A percentile compares a stretch with the other conserved stretches of the same genome.
These are phyloP conservation scores for Hypotaenidia okinawae DNA, from an alignment of 2,797 vertebrate species.

Conservation along the genomic window DNA sequence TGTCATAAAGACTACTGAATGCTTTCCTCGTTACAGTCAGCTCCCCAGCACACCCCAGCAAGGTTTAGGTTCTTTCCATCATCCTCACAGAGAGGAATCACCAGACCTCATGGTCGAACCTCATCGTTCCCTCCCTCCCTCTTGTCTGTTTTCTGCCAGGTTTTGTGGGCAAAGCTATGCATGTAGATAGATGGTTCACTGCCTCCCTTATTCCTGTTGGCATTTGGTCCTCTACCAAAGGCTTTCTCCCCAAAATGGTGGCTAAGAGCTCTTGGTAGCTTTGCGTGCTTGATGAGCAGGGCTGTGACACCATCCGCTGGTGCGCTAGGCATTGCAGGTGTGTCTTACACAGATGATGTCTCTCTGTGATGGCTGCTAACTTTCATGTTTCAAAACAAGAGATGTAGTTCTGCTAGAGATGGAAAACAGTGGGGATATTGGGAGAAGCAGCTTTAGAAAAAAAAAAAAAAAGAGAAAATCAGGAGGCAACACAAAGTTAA, in stretches of 20 bases:
- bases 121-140: neutral
- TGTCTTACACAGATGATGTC: neutral
- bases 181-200: neutral
- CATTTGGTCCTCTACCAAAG: neutral
- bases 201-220: neutral
- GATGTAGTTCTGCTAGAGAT: neutral
- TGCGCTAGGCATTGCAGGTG: neutral
- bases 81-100: accelerated
- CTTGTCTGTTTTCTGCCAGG: neutral
- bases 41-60: neutral
- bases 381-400: neutral
- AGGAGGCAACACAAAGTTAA: neutral
- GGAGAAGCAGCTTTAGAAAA: neutral
- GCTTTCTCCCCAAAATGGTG: neutral
- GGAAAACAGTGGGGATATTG: neutral
- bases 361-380: neutral
- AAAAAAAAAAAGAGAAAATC: neutral
- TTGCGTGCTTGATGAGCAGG: accelerated
- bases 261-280: neutral
- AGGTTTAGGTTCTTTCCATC: neutral
- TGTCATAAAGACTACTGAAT: neutral
- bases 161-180: neutral
- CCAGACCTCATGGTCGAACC: neutral
- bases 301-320: neutral
- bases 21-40: neutral